phyloP scores from a whole-genome alignment of 2,888 invertebrate species.

The Chironomus tentans region DNA sequence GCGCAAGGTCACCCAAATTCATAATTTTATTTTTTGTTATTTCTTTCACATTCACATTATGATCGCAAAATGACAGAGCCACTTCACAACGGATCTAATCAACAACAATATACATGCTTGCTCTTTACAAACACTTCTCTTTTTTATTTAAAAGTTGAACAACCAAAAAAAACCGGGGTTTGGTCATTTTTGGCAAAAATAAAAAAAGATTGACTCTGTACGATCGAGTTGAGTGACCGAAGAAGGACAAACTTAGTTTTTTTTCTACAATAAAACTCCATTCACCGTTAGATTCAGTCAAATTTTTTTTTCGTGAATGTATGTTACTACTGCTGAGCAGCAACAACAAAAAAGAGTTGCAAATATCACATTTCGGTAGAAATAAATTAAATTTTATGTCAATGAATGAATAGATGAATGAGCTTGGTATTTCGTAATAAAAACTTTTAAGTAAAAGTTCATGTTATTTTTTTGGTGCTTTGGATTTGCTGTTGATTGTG shows the following conservation, averaged over 20 bases:
- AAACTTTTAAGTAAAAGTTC: background rate
- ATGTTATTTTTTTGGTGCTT: background rate
- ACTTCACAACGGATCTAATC: conserved; percentile 8
- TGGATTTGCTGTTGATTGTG: background rate
- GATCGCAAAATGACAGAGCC: background rate
- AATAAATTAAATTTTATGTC: background rate
- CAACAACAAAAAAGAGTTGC: background rate
- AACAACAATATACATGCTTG: background rate
- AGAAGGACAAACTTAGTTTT: conserved; percentile 11
- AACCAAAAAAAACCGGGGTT: background rate
- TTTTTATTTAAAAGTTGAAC: background rate
- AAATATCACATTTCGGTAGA: background rate
- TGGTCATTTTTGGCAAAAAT: conserved; percentile 19
- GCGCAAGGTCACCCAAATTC: conserved; percentile 16
- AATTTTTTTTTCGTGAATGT: background rate
- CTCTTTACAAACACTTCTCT: background rate
- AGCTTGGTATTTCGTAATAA: background rate
- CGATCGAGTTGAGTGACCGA: conserved; percentile 1
- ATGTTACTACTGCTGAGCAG: background rate
- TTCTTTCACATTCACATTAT: background rate
- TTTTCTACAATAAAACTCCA: background rate
- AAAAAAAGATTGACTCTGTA: no score
- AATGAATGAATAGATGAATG: background rate
- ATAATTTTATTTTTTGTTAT: background rate
- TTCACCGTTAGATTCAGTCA: conserved; percentile 15